These are phyloP conservation scores for Ammodytes marinus DNA, from an alignment of 2,113 vertebrate species.

Conservation along the genomic window DNA sequence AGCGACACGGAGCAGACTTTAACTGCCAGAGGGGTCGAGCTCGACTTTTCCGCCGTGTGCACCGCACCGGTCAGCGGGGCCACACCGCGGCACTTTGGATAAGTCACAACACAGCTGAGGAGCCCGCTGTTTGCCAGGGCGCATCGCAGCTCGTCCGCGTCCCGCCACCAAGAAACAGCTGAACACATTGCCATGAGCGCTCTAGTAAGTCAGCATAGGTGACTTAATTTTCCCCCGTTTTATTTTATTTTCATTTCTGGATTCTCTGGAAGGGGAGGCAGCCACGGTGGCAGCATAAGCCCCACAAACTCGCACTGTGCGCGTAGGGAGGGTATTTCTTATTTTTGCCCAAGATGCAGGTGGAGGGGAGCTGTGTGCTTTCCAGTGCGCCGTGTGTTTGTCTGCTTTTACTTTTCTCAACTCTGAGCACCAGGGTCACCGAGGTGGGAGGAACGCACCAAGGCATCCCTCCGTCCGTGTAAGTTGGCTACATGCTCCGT, in stretches of 20 bases:
- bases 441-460: constrained; percentile 90
- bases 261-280: constrained; percentile 16
- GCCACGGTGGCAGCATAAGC: constrained; percentile 52
- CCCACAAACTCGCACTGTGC: constrained; percentile 52
- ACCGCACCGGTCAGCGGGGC: constrained; percentile 82
- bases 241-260: constrained; percentile 14
- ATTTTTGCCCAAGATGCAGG: constrained; percentile 80
- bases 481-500: constrained; percentile 81
- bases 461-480: constrained; percentile 97
- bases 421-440: constrained; percentile 84
- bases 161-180: constrained; percentile 37
- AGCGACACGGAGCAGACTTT: constrained; percentile 66
- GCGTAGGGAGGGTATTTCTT: constrained; percentile 47
- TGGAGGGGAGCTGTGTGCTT: constrained; percentile 67
- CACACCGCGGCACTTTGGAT: constrained; percentile 72
- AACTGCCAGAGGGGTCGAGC: constrained; percentile 82
- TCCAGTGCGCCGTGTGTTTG: constrained; percentile 70
- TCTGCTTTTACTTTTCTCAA: constrained; percentile 87
- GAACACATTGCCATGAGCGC: constrained; percentile 75
- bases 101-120: constrained; percentile 58
- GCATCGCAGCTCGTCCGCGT: constrained; percentile 42
- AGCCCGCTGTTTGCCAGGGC: constrained; percentile 29
- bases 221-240: constrained; percentile 33
- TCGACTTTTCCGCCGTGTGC: constrained; percentile 54
- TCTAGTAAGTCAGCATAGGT: constrained; percentile 62